These are phyloP conservation scores for Hermetia illucens DNA, from an alignment of 1,140 invertebrate genomes.

Conservation along the genomic window DNA sequence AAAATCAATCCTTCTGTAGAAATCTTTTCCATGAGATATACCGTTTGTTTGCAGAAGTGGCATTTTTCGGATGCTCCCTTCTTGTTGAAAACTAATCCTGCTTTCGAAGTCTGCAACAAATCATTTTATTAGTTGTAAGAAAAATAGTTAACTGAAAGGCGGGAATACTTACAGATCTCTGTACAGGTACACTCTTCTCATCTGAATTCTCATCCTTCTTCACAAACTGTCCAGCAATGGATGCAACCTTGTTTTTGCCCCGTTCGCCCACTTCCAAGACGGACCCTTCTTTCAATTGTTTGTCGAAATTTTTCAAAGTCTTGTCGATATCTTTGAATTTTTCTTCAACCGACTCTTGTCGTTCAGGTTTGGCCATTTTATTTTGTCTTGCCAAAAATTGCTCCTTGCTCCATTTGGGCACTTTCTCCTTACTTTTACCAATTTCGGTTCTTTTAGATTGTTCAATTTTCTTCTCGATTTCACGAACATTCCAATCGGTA, in stretches of 20 bases:
- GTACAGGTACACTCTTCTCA: slow-evolving; percentile 30
- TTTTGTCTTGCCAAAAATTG: slow-evolving; percentile 70
- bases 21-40: slow-evolving; percentile 78
- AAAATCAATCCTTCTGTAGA: slow-evolving; percentile 76
- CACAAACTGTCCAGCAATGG: slow-evolving; percentile 66
- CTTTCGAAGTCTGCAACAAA: slow-evolving; percentile 39
- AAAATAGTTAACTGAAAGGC: no score
- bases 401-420: slow-evolving; percentile 81
- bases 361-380: slow-evolving; percentile 51
- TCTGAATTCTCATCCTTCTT: slow-evolving; percentile 43
- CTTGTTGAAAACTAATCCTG: slow-evolving; percentile 40
- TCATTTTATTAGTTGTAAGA: no score
- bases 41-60: slow-evolving; percentile 74
- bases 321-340: slow-evolving; percentile 60
- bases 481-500: slow-evolving; percentile 83
- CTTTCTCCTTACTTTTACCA: slow-evolving; percentile 55
- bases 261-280: slow-evolving; percentile 46
- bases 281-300: slow-evolving; percentile 66
- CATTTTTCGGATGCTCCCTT: slow-evolving; percentile 62
- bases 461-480: slow-evolving; percentile 80
- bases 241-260: slow-evolving; percentile 74
- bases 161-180: slow-evolving; percentile 49
- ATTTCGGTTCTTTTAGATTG: slow-evolving; percentile 54
- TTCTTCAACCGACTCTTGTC: slow-evolving; percentile 39
- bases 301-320: slow-evolving; percentile 62